Percentiles rank a stretch among this genome's conserved stretches.
Conservation (phyloP, 2,797 vertebrate genomes). For the Crocodylus rhombifer region DNA sequence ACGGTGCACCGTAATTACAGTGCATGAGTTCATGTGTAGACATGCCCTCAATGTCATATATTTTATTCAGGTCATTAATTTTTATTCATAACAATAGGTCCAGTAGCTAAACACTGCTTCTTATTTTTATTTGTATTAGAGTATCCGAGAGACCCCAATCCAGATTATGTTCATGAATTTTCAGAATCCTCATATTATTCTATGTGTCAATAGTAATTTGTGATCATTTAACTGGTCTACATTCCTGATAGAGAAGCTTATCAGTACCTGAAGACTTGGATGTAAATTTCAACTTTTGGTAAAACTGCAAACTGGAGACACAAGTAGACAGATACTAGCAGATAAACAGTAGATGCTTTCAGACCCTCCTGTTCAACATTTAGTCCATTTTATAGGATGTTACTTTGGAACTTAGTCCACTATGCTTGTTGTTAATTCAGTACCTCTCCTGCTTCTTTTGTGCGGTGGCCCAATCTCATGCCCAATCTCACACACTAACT, state of each 20-base stretch:
- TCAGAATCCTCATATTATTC: background rate
- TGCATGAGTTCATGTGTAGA: too few relatives aligned
- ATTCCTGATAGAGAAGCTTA: background rate
- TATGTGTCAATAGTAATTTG: background rate
- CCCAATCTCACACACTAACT: too few relatives aligned
- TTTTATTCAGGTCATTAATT: background rate
- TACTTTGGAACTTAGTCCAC: background rate
- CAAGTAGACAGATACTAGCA: background rate
- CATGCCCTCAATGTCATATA: rapidly evolving
- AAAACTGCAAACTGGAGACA: background rate
- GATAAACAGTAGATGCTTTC: background rate
- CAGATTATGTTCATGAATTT: background rate
- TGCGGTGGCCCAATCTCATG: background rate
- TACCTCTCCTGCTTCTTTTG: background rate
- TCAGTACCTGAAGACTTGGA: background rate
- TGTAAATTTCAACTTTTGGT: background rate
- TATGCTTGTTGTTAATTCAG: background rate
- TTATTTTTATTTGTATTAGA: rapidly evolving
- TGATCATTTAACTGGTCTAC: background rate
- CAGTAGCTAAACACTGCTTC: background rate
- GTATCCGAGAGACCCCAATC: background rate
- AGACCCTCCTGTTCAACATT: background rate
- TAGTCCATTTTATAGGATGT: background rate
- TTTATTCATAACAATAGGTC: background rate
- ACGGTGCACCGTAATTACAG: too few relatives aligned